These are phyloP conservation scores for Tympanoctomys barrerae DNA, from an alignment of 2,797 vertebrate species.

Conservation along the genomic window DNA sequence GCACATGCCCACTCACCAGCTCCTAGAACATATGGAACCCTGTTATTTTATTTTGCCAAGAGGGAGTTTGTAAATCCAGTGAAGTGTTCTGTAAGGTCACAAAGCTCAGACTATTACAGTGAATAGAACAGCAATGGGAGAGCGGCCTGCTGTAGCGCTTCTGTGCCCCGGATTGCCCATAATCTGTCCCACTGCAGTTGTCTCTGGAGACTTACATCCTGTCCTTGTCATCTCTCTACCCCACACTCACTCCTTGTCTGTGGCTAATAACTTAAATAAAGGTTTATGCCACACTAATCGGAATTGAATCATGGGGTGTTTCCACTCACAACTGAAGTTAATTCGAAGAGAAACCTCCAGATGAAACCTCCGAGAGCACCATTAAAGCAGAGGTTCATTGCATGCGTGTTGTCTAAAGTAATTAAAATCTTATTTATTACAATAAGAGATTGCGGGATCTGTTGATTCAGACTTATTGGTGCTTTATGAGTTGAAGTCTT, in stretches of 20 bases:
- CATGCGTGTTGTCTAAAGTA: slow-evolving; percentile 65
- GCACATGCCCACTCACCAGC: neutral
- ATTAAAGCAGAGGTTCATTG: slow-evolving; percentile 69
- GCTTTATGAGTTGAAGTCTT: slow-evolving; percentile 80
- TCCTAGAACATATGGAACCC: neutral
- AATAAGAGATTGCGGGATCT: slow-evolving; percentile 62
- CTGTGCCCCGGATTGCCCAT: neutral
- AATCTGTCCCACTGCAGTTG: neutral
- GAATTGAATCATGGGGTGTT: neutral
- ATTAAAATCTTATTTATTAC: slow-evolving; percentile 81
- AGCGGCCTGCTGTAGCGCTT: neutral
- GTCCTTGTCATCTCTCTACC: neutral
- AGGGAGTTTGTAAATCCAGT: neutral
- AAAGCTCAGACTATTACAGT: neutral
- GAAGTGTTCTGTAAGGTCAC: neutral
- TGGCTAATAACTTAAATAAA: neutral
- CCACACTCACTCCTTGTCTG: neutral
- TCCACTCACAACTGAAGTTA: slow-evolving; percentile 39
- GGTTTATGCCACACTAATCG: neutral
- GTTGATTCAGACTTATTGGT: slow-evolving; percentile 77
- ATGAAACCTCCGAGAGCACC: slow-evolving; percentile 60
- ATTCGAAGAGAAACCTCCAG: slow-evolving; percentile 63
- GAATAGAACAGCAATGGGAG: neutral
- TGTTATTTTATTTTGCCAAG: neutral
- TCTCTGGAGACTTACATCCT: accelerated